Conservation (phyloP, 2,113 vertebrate genomes). For the Forbesichthys agassizii region DNA sequence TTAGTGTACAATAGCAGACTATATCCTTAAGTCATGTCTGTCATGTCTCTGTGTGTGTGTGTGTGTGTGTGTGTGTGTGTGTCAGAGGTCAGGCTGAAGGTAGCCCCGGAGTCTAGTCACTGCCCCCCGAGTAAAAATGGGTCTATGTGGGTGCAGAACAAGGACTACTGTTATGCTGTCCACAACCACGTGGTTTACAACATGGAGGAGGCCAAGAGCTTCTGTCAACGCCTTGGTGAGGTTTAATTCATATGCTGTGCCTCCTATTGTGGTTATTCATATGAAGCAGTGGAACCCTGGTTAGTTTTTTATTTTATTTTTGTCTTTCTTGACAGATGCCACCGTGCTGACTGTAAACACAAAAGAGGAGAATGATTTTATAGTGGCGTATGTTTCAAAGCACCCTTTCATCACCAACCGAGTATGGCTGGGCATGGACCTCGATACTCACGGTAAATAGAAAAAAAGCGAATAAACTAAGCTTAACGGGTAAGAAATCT, state of each 20-base stretch:
- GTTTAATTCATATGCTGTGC: not conserved
- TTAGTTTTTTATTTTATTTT: not conserved
- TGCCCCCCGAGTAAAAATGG: slow-evolving; percentile 73
- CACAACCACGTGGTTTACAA: slow-evolving; percentile 82
- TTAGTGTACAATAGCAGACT: no score
- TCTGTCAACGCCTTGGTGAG: slow-evolving; percentile 86
- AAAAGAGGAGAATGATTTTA: slow-evolving; percentile 89
- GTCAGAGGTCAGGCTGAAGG: slow-evolving; percentile 47
- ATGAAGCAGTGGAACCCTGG: not conserved
- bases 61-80: slow-evolving; percentile 10
- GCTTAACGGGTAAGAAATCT: not conserved
- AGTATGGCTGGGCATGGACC: slow-evolving; percentile 85
- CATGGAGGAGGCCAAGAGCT: slow-evolving; percentile 73
- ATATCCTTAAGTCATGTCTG: not conserved
- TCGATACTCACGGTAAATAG: slow-evolving; percentile 71
- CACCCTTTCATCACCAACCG: slow-evolving; percentile 84
- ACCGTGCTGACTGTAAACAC: slow-evolving; percentile 82
- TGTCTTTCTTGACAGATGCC: slow-evolving; percentile 74
- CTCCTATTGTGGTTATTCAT: not conserved
- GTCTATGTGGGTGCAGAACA: slow-evolving; percentile 82
- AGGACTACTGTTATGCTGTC: slow-evolving; percentile 84
- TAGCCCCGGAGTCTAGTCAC: slow-evolving; percentile 30
- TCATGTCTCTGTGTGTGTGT: not conserved
- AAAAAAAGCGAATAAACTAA: not conserved
- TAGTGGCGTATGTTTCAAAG: slow-evolving; percentile 78